Evolutionary conservation across 1,140 invertebrate species (phyloP).

Genomic region (Whitmania pigra): DNA sequence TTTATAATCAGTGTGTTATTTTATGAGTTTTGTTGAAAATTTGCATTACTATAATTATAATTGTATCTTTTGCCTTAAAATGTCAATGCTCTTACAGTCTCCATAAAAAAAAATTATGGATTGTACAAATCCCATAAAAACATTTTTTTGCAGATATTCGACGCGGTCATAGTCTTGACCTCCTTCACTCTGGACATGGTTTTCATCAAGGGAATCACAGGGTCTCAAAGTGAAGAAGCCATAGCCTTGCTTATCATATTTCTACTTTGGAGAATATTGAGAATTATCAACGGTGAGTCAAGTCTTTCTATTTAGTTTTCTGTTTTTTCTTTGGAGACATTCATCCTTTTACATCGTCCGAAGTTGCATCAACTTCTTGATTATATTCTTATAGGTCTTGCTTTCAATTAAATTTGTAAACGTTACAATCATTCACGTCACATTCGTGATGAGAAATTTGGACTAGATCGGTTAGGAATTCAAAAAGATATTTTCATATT

Average conservation of each 20-base stretch:
- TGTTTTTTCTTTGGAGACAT: too few relatives aligned
- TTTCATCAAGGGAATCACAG: slow-evolving; percentile 21
- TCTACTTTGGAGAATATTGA: slow-evolving; percentile 22
- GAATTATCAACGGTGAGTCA: slow-evolving; percentile 24
- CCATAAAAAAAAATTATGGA: too few relatives aligned
- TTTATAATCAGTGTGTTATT: not conserved
- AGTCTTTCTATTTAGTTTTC: not conserved
- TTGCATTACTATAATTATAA: not conserved
- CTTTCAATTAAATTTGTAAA: too few relatives aligned
- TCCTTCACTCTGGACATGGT: slow-evolving; percentile 24
- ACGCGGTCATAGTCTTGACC: slow-evolving; percentile 22
- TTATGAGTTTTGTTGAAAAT: not conserved
- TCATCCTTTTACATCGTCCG: too few relatives aligned
- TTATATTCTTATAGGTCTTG: too few relatives aligned
- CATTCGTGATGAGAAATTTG: too few relatives aligned
- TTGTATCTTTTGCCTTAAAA: not conserved
- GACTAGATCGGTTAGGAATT: too few relatives aligned
- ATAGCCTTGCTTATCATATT: slow-evolving; percentile 23
- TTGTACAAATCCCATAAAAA: too few relatives aligned
- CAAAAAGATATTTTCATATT: too few relatives aligned
- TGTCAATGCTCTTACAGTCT: too few relatives aligned
- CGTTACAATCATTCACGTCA: too few relatives aligned
- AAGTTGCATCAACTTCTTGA: too few relatives aligned
- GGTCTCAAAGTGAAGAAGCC: slow-evolving; percentile 18
- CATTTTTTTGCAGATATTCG: slow-evolving; percentile 22